Evolutionary conservation across 2,113 vertebrate genomes (phyloP).

Genomic region (Prochilodus magdalenae): DNA sequence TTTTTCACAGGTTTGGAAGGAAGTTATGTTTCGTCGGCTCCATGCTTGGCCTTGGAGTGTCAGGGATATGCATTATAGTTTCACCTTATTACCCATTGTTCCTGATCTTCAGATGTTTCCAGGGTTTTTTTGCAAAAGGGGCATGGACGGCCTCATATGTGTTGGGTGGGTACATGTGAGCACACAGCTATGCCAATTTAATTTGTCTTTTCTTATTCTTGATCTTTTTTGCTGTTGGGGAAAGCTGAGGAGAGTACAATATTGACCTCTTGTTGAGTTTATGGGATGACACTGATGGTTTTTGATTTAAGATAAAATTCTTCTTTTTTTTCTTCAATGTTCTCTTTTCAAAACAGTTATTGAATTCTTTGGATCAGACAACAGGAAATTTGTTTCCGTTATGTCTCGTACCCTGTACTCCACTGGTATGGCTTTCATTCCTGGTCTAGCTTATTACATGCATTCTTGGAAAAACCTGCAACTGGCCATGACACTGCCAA

Average conservation of each 20-base stretch:
- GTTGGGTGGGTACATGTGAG: slow-evolving; percentile 74
- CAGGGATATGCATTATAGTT: slow-evolving; percentile 80
- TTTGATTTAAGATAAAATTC: background rate
- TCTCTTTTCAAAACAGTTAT: slow-evolving; percentile 43
- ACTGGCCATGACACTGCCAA: slow-evolving; percentile 47
- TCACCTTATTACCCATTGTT: slow-evolving; percentile 79
- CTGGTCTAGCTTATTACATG: slow-evolving; percentile 40
- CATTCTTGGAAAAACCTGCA: slow-evolving; percentile 46
- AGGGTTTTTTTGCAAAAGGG: slow-evolving; percentile 85
- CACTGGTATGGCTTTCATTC: slow-evolving; percentile 41
- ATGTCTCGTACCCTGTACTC: slow-evolving; percentile 41
- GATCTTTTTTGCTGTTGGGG: background rate
- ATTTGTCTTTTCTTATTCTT: background rate
- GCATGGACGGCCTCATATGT: slow-evolving; percentile 85
- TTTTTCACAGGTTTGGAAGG: slow-evolving; percentile 79
- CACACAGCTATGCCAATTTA: background rate
- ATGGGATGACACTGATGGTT: background rate
- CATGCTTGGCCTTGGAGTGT: slow-evolving; percentile 77
- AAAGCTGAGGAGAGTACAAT: background rate
- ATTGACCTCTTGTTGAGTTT: background rate
- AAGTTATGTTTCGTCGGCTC: slow-evolving; percentile 78
- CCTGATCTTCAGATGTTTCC: slow-evolving; percentile 82
- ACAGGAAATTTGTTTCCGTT: slow-evolving; percentile 54
- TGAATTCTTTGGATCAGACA: slow-evolving; percentile 55
- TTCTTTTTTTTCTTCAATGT: slow-evolving; percentile 11